phyloP scores from a whole-genome alignment of 2,888 invertebrate species.

The Dorcus hopei region DNA sequence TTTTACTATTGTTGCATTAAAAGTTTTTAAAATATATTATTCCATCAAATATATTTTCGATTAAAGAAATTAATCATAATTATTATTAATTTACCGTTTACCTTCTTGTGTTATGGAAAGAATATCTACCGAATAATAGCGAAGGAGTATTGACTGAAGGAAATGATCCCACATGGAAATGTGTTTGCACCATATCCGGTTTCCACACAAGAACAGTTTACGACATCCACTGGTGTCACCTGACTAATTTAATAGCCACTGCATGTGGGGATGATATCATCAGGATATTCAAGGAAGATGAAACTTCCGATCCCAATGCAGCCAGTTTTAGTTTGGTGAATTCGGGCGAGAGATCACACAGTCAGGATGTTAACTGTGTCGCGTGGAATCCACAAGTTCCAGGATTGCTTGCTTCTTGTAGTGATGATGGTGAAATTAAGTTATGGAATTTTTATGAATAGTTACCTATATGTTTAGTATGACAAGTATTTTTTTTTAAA shows the following conservation, averaged over 20 bases:
- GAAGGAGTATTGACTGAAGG: slow-evolving; percentile 70
- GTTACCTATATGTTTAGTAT: slow-evolving; percentile 13
- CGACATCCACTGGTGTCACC: slow-evolving; percentile 86
- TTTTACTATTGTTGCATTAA: too few relatives aligned
- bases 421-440: slow-evolving; percentile 90
- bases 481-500: background rate
- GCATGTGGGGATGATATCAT: slow-evolving; percentile 91
- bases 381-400: slow-evolving; percentile 81
- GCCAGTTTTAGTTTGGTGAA: slow-evolving; percentile 74
- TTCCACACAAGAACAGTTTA: slow-evolving; percentile 86
- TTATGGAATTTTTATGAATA: slow-evolving; percentile 72
- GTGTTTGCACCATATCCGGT: slow-evolving; percentile 86
- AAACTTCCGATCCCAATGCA: slow-evolving; percentile 67
- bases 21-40: too few relatives aligned
- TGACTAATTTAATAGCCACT: slow-evolving; percentile 79
- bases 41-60: too few relatives aligned
- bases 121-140: slow-evolving; percentile 76
- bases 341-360: slow-evolving; percentile 71
- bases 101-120: too few relatives aligned
- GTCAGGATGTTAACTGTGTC: slow-evolving; percentile 90
- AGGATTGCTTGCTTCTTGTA: slow-evolving; percentile 79
- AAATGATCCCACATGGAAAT: slow-evolving; percentile 81
- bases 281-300: slow-evolving; percentile 79
- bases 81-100: too few relatives aligned
- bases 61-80: too few relatives aligned